Conservation (phyloP, 1,140 invertebrate species). For the Steinernema feltiae region DNA sequence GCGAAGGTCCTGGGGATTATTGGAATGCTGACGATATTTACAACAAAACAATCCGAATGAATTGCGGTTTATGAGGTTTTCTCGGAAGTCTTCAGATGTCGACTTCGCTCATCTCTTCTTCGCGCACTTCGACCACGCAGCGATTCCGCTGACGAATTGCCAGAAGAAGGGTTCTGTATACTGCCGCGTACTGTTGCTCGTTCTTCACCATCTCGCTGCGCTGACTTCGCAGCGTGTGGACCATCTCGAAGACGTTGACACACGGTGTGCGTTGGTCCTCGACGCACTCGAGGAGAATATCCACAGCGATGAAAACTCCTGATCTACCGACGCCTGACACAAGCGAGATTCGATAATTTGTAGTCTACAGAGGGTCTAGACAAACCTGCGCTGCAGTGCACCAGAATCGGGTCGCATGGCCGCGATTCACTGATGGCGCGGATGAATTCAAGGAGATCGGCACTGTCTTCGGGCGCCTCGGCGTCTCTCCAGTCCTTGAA, state of each 20-base stretch:
- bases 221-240: background rate
- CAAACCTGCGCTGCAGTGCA: conserved; percentile 1
- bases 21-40: background rate
- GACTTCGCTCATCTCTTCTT: background rate
- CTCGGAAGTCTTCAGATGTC: background rate
- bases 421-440: background rate
- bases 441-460: background rate
- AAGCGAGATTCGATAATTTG: background rate
- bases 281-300: background rate
- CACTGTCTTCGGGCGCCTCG: background rate
- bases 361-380: background rate
- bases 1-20: no score
- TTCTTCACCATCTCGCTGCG: conserved; percentile 4
- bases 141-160: background rate
- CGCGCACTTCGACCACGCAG: background rate
- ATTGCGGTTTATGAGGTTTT: background rate
- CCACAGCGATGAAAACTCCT: background rate
- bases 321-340: background rate
- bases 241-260: background rate
- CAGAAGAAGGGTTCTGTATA: background rate
- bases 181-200: background rate
- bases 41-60: background rate
- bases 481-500: background rate
- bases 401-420: background rate
- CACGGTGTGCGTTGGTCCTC: background rate